phyloP scores from a whole-genome alignment of 2,113 vertebrate species.

The Sebastes fasciatus region DNA sequence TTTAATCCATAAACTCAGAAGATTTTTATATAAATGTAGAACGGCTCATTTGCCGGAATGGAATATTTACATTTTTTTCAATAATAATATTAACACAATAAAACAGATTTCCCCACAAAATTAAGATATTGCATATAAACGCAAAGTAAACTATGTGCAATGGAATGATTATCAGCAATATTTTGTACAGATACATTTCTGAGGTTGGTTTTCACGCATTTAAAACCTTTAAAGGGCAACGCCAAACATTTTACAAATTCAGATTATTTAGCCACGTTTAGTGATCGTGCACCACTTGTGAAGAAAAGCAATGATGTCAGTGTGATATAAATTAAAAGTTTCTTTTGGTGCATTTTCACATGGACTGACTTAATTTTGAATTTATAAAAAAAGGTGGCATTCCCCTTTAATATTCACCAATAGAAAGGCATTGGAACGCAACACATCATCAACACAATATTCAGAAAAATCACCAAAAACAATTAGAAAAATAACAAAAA shows the following conservation, averaged over 20 bases:
- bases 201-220: constrained; percentile 81
- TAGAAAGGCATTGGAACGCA: constrained; percentile 65
- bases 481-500: constrained; percentile 8
- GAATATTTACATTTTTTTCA: constrained; percentile 88
- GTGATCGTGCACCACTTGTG: background rate
- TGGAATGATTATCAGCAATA: constrained; percentile 87
- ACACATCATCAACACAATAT: constrained; percentile 68
- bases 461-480: constrained; percentile 53
- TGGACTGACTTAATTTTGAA: background rate
- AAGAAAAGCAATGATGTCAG: background rate
- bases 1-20: constrained; percentile 87
- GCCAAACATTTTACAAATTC: background rate
- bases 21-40: constrained; percentile 93
- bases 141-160: constrained; percentile 83
- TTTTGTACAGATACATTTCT: constrained; percentile 81
- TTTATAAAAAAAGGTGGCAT: constrained; percentile 21
- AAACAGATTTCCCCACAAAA: constrained; percentile 76
- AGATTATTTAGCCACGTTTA: background rate
- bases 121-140: constrained; percentile 83
- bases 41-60: constrained; percentile 82
- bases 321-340: background rate
- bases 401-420: constrained; percentile 48
- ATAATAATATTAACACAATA: constrained; percentile 74
- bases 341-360: background rate
- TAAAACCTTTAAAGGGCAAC: constrained; percentile 59